Evolutionary conservation across 2,113 vertebrate genomes (phyloP).

Genomic region (Nansenia antarctica): DNA sequence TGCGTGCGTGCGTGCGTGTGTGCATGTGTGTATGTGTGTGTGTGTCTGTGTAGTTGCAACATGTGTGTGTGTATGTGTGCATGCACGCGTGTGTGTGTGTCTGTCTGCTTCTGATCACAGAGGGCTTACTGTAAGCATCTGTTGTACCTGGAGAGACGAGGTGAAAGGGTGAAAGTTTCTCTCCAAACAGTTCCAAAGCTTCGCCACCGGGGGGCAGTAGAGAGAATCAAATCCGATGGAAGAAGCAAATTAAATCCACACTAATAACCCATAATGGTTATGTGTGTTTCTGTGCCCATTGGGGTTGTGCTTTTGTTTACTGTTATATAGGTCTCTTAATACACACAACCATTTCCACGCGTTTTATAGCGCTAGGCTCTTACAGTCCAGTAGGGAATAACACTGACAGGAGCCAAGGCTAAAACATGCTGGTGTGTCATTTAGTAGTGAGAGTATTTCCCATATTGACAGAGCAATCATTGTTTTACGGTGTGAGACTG

Average conservation of each 20-base stretch:
- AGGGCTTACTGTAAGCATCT: background rate
- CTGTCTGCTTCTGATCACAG: conserved; percentile 3
- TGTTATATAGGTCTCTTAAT: conserved; percentile 57
- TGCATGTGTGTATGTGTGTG: too few relatives aligned
- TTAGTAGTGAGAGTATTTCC: conserved; percentile 40
- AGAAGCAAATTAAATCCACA: background rate
- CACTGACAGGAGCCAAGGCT: conserved; percentile 44
- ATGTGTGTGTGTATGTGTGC: too few relatives aligned
- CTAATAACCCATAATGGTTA: background rate
- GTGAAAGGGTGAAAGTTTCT: background rate
- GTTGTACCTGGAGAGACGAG: background rate
- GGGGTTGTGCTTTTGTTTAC: conserved; percentile 22
- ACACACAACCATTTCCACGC: conserved; percentile 64
- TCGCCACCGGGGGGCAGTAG: conserved; percentile 37
- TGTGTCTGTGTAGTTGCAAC: too few relatives aligned
- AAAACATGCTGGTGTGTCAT: conserved; percentile 30
- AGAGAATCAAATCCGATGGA: conserved; percentile 20
- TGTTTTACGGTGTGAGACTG: conserved; percentile 36
- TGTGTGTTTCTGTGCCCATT: background rate
- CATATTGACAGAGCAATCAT: conserved; percentile 23
- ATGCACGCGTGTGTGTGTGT: too few relatives aligned
- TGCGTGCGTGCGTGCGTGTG: too few relatives aligned
- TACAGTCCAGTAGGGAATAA: conserved; percentile 57
- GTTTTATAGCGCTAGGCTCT: conserved; percentile 58
- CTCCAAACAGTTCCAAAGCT: background rate